Conservation (phyloP, 1,140 invertebrate species). For the Formica selysi region DNA sequence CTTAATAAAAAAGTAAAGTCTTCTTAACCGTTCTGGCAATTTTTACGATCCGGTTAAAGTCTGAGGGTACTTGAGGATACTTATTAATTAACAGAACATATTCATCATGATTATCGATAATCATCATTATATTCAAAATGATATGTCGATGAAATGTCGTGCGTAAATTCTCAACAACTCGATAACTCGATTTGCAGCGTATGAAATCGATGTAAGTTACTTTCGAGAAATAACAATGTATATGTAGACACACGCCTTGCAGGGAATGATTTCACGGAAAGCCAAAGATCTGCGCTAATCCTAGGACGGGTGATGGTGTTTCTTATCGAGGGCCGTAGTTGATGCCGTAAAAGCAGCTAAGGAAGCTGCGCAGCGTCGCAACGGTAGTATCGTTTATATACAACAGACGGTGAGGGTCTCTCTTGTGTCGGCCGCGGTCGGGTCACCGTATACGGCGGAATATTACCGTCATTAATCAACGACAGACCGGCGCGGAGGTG, state of each 20-base stretch:
- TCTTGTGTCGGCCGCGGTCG: slow-evolving; percentile 57
- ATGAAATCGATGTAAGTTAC: background rate
- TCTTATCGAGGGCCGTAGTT: slow-evolving; percentile 61
- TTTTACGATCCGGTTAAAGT: background rate
- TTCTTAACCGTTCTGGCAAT: background rate
- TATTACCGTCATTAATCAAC: slow-evolving; percentile 78
- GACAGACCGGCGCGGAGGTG: slow-evolving; percentile 74
- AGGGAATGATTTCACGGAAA: slow-evolving; percentile 57
- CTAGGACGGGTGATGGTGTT: slow-evolving; percentile 48
- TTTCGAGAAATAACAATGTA: slow-evolving; percentile 14
- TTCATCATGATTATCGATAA: background rate
- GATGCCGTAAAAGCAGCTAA: slow-evolving; percentile 50
- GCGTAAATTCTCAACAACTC: background rate
- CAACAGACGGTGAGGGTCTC: slow-evolving; percentile 51
- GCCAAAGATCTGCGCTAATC: slow-evolving; percentile 65
- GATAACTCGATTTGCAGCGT: background rate
- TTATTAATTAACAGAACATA: too few relatives aligned
- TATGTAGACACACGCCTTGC: background rate
- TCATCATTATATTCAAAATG: background rate
- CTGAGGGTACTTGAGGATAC: too few relatives aligned
- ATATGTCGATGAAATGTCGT: background rate
- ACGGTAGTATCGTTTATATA: slow-evolving; percentile 61
- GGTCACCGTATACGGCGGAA: slow-evolving; percentile 76
- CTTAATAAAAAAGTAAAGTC: background rate
- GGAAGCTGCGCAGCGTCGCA: slow-evolving; percentile 27